Evolutionary conservation across 2,888 invertebrate species (phyloP).

Genomic region (Acleris cristana): DNA sequence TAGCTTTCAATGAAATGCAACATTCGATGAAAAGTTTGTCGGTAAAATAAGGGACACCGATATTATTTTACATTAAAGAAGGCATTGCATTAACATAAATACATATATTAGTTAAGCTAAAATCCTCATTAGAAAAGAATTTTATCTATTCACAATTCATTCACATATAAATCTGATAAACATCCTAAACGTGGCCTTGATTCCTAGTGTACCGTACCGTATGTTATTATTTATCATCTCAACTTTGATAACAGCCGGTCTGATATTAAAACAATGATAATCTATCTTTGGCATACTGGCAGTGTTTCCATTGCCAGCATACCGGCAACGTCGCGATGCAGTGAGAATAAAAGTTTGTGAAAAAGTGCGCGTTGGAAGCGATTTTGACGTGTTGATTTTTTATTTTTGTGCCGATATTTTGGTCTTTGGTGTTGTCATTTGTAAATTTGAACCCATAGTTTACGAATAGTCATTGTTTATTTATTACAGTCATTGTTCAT

Average conservation of each 20-base stretch:
- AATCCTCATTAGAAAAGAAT: no score
- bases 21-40: no score
- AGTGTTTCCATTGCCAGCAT: constrained; percentile 25
- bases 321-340: constrained; percentile 10
- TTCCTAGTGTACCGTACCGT: not conserved
- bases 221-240: constrained; percentile 26
- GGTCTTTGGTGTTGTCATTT: constrained; percentile 10
- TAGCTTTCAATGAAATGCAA: no score
- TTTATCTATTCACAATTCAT: not conserved
- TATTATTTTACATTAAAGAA: no score
- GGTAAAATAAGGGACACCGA: no score
- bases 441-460: not conserved
- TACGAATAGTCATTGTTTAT: no score
- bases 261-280: constrained; percentile 36
- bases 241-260: constrained; percentile 20
- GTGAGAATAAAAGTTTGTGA: constrained; percentile 18
- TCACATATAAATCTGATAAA: not conserved
- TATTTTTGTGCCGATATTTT: constrained; percentile 18
- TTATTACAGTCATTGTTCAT: no score
- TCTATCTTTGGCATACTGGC: constrained; percentile 15
- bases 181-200: not conserved
- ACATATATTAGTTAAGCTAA: no score
- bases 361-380: not conserved
- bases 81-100: no score
- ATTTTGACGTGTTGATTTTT: no score